These are phyloP conservation scores for Vireo griseus DNA, from an alignment of 2,797 vertebrate genomes.

Conservation along the genomic window DNA sequence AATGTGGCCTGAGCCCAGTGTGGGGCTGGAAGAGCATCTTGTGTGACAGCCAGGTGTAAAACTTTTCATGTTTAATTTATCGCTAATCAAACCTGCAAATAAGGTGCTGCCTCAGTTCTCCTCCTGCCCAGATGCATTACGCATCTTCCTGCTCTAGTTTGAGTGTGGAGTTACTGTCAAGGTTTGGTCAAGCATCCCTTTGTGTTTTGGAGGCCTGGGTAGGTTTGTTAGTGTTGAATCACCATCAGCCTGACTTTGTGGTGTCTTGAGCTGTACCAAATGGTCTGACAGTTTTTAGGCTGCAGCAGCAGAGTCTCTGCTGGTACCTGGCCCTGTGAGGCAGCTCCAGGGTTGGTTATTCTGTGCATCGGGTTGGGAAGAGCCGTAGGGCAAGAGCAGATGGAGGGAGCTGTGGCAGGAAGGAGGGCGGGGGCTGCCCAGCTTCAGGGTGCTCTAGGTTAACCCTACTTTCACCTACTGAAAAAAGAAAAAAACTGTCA, in stretches of 20 bases:
- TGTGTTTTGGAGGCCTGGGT: neutral
- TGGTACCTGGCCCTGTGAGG: neutral
- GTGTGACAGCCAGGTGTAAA: neutral
- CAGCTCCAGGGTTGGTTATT: neutral
- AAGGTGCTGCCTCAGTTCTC: neutral
- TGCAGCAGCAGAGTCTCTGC: neutral
- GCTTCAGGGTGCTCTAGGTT: neutral
- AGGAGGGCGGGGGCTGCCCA: fast-evolving
- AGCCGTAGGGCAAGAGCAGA: neutral
- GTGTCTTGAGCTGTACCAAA: neutral
- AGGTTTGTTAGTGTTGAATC: neutral
- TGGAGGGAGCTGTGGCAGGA: neutral
- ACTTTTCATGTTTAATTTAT: neutral
- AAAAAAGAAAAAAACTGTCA: neutral
- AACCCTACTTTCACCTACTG: neutral
- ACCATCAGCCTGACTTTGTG: fast-evolving
- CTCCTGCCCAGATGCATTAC: neutral
- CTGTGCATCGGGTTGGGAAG: fast-evolving
- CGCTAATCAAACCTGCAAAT: neutral
- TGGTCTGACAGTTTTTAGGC: neutral
- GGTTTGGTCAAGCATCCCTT: neutral
- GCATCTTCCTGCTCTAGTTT: neutral
- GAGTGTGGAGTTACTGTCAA: neutral
- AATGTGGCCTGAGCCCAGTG: neutral
- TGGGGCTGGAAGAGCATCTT: neutral